Evolutionary conservation across 1,140 invertebrate species (phyloP).

Genomic region (Philopotamus ludificatus): DNA sequence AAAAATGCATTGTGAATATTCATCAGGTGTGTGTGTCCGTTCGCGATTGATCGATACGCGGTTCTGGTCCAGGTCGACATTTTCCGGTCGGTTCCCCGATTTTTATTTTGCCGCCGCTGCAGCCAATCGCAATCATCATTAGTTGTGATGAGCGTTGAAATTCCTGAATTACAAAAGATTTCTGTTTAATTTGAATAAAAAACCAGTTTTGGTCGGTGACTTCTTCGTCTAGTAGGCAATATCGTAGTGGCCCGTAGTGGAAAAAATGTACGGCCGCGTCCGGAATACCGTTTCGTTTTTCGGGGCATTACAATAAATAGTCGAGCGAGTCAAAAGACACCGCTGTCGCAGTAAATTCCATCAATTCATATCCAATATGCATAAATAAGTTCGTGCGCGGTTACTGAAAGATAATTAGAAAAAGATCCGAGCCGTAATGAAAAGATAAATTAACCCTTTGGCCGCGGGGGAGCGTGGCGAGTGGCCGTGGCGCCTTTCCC

Average conservation of each 20-base stretch:
- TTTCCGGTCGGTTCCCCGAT: not conserved
- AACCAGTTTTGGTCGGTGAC: not conserved
- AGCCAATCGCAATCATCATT: constrained; percentile 18
- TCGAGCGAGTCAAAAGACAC: not conserved
- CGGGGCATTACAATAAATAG: not conserved
- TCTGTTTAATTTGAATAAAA: constrained; percentile 19
- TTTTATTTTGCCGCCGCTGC: not conserved
- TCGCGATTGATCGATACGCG: constrained; percentile 4
- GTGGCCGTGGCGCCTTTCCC: no score
- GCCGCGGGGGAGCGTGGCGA: no score
- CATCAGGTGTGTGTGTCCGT: not conserved
- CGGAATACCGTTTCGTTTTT: not conserved
- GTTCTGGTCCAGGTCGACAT: no score
- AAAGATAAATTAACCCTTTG: no score
- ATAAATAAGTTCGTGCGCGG: no score
- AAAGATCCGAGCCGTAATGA: no score
- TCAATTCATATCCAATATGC: not conserved
- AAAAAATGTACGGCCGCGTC: not conserved
- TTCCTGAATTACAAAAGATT: constrained; percentile 26
- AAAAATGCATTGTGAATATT: not conserved
- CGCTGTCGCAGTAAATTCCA: not conserved
- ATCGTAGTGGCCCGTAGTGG: not conserved
- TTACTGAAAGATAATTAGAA: no score
- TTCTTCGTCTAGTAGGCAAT: not conserved
- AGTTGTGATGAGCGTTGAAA: constrained; percentile 18